Evolutionary conservation across 2,888 invertebrate genomes (phyloP), one percentile per base, ranked within the genome.

Genomic region (Leucophenga montana): DNA sequence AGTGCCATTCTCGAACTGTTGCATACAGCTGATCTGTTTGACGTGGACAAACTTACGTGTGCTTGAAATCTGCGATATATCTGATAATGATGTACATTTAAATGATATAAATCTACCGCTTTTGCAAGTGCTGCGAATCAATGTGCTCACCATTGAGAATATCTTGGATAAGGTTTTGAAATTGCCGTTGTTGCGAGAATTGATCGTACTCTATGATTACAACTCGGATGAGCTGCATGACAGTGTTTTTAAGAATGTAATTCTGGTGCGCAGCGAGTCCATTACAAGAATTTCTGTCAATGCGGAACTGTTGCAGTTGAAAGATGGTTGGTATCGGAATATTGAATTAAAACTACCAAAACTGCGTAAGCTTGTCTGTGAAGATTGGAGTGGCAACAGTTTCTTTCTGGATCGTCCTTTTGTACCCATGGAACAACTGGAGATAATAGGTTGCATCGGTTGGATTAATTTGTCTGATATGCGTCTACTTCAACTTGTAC

Each of bases 231-330:
- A 82, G 11, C 75, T 78, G 6, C 66, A 78, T 70, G 81, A 83
- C 68, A 84, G 80, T 20, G 79, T 81, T 20, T 84, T 81, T 67
- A 84, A 81, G 62, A 77, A 84, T 67, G 81, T 81, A 14, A 67
- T 79, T 0, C 71, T 79, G 68, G 84, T 83, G 39, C 84, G 84
- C 3, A 81, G 83, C 33, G 82, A 83, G 0, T 31, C 31, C 1
- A 83, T 81, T 31, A 74, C 83, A 0, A 54, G 81, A 2, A 81
- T 81, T 8, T 80, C 83, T 0, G 67, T 81, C 0, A 83, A 81
- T 66, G 83, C 84, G 16, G 82, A 84, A 27, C 80, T 83, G 1
- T 70, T 81, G 1, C 81, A 83, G 20, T 3, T 81, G 69, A 79
- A 78, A 0, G 33, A 64, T 0, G 77, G 78, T 20, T 81, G 81